Evolutionary conservation across 2,113 vertebrate species (phyloP).

Genomic region (Phocoena sinus): DNA sequence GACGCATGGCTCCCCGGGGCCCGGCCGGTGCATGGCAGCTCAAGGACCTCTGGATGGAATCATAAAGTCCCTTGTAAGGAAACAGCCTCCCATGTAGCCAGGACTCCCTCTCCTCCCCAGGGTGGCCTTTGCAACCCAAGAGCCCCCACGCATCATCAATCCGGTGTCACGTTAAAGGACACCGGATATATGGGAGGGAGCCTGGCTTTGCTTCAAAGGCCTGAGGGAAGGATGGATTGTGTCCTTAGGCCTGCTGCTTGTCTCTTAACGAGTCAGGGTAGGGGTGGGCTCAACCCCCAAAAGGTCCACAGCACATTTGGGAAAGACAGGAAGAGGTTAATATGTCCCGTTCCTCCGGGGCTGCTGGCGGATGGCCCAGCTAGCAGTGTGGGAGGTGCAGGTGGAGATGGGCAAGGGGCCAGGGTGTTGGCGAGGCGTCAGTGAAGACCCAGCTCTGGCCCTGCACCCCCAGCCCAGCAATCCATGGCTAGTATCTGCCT

Average conservation of each 20-base stretch:
- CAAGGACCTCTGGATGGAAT: neutral
- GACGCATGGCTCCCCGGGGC: neutral
- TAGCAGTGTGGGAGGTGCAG: neutral
- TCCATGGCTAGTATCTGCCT: neutral
- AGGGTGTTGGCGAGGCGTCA: conserved; percentile 34
- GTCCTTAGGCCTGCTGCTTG: conserved; percentile 40
- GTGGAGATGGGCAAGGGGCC: neutral
- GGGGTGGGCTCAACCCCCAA: conserved; percentile 26
- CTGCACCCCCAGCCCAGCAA: neutral
- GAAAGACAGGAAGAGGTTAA: conserved; percentile 61
- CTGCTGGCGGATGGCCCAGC: conserved; percentile 51
- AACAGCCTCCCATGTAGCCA: neutral
- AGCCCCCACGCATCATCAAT: conserved; percentile 62
- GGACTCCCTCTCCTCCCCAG: neutral
- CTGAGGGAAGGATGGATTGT: conserved; percentile 39
- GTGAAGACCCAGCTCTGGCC: conserved; percentile 17
- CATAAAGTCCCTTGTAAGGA: neutral
- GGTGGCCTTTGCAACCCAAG: conserved; percentile 40
- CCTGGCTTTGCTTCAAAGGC: conserved; percentile 67
- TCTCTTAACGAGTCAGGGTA: neutral
- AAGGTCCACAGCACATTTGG: neutral
- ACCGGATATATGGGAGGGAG: conserved; percentile 54
- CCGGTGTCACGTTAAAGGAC: conserved; percentile 59
- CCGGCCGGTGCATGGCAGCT: neutral
- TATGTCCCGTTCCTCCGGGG: neutral